Conservation (phyloP, 2,888 invertebrate species). For the Drosophila paranaensis region DNA sequence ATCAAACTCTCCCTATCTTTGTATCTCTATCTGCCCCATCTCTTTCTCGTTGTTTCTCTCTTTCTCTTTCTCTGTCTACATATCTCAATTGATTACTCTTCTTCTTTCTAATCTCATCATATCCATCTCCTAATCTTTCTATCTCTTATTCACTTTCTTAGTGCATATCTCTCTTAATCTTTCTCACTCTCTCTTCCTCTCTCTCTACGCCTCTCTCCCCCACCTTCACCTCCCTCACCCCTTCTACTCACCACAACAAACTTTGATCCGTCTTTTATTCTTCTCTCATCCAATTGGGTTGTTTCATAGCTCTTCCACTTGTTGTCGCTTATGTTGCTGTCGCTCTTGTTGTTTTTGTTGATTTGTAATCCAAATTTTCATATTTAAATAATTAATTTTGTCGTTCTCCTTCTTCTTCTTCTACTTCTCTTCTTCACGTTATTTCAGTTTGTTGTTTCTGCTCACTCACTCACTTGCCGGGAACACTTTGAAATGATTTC, state of each 20-base stretch:
- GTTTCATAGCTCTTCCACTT: conserved; percentile 41
- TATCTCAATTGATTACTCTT: too few relatives aligned
- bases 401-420: conserved; percentile 30
- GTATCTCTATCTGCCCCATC: too few relatives aligned
- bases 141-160: too few relatives aligned
- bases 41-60: background rate
- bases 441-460: conserved; percentile 18
- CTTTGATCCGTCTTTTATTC: conserved; percentile 22
- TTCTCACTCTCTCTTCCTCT: background rate
- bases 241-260: conserved; percentile 54
- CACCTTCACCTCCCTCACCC: too few relatives aligned
- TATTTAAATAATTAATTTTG: conserved; percentile 50
- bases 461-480: conserved; percentile 32
- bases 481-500: conserved; percentile 51
- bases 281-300: conserved; percentile 15
- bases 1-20: too few relatives aligned
- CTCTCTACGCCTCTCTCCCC: too few relatives aligned
- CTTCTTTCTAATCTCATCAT: too few relatives aligned
- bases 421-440: conserved; percentile 29
- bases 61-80: background rate
- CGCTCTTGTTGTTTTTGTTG: conserved; percentile 14
- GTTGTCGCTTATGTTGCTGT: conserved; percentile 21
- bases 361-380: conserved; percentile 34
- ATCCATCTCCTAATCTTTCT: too few relatives aligned
- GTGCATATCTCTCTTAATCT: background rate